Conservation (phyloP, 1,140 invertebrate genomes). For the Eciton burchellii region DNA sequence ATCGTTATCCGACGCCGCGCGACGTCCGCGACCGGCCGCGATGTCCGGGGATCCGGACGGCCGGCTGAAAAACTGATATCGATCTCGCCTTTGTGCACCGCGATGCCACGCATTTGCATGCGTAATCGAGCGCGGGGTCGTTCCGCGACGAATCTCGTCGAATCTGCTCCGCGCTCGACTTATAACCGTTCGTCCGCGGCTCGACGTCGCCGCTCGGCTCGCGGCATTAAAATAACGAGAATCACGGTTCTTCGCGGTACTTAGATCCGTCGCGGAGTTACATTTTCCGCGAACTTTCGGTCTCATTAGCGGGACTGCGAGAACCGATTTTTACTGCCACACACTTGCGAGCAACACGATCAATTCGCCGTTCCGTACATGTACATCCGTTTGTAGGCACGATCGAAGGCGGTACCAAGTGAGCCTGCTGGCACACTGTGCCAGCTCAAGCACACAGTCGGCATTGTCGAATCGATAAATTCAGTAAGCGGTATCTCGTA, state of each 20-base stretch:
- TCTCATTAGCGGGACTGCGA: slow-evolving; percentile 57
- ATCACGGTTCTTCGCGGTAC: slow-evolving; percentile 27
- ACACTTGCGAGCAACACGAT: slow-evolving; percentile 46
- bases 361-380: slow-evolving; percentile 16
- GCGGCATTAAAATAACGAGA: slow-evolving; percentile 29
- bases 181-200: slow-evolving; percentile 4
- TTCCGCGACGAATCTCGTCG: slow-evolving; percentile 38
- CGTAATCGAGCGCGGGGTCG: slow-evolving; percentile 26
- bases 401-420: background rate
- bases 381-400: background rate
- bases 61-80: slow-evolving; percentile 62
- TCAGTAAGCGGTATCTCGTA: slow-evolving; percentile 20
- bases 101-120: slow-evolving; percentile 34
- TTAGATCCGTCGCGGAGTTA: background rate
- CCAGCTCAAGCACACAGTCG: slow-evolving; percentile 20
- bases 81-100: slow-evolving; percentile 48
- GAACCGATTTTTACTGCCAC: slow-evolving; percentile 30
- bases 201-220: background rate
- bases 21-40: slow-evolving; percentile 38
- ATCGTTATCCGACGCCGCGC: slow-evolving; percentile 52
- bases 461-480: slow-evolving; percentile 26
- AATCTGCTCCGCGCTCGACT: slow-evolving; percentile 24
- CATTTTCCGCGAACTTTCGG: background rate
- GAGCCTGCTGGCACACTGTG: no score
- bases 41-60: slow-evolving; percentile 10